Percentiles rank a stretch among this genome's conserved stretches.
These are phyloP conservation scores for Crocodylus rhombifer DNA, from an alignment of 2,797 vertebrate species.

Conservation along the genomic window DNA sequence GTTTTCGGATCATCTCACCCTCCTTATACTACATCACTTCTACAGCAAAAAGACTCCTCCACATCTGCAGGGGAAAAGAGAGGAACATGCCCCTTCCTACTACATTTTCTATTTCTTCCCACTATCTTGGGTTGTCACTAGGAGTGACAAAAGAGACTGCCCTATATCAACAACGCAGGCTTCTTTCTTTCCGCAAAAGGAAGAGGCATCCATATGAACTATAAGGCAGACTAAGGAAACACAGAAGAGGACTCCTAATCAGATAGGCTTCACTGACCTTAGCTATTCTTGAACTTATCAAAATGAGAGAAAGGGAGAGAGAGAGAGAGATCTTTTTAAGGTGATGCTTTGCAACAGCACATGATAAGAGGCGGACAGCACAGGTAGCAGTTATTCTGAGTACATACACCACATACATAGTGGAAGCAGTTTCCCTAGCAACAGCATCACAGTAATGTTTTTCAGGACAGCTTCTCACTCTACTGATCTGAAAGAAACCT, in stretches of 20 bases:
- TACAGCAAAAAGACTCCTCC: background rate
- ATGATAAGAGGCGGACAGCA: constrained; percentile 32
- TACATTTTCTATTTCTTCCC: background rate
- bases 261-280: background rate
- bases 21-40: background rate
- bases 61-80: background rate
- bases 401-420: constrained; percentile 18
- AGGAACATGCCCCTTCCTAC: background rate
- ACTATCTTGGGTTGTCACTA: background rate
- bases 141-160: background rate
- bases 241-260: background rate
- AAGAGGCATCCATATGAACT: background rate
- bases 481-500: constrained; percentile 6
- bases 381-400: background rate
- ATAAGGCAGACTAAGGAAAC: background rate
- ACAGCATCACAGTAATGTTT: constrained; percentile 57
- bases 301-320: background rate
- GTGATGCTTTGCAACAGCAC: constrained; percentile 49
- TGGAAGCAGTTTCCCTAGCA: constrained; percentile 67
- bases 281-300: background rate
- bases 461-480: constrained; percentile 33
- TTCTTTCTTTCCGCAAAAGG: background rate
- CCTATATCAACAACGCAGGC: background rate
- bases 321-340: background rate
- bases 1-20: background rate